These are phyloP conservation scores for Poecilia wingei DNA, from an alignment of 2,797 vertebrate species.

Conservation along the genomic window DNA sequence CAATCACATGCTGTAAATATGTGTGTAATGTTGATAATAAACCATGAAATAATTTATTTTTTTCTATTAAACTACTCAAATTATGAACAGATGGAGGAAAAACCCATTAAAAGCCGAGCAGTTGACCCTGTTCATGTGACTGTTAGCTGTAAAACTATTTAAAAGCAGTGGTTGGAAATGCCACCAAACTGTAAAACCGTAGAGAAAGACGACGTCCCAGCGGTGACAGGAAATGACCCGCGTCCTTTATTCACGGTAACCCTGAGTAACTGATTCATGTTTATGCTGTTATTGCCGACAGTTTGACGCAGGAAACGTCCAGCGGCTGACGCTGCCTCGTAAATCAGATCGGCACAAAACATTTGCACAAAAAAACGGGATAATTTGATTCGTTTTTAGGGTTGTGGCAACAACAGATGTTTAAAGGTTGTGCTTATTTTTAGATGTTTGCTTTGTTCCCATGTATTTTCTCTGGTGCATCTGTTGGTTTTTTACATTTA, in stretches of 20 bases:
- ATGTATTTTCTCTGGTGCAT: slow-evolving; percentile 38
- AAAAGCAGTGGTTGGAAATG: not conserved
- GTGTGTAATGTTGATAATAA: not conserved
- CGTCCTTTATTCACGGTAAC: not conserved
- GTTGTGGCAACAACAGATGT: slow-evolving; percentile 1
- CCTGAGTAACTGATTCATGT: not conserved
- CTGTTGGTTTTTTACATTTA: not conserved
- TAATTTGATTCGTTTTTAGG: slow-evolving; percentile 1
- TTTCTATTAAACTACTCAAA: not conserved
- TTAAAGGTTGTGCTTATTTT: not conserved
- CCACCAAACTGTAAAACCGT: not conserved
- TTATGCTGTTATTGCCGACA: not conserved
- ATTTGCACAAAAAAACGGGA: slow-evolving; percentile 10
- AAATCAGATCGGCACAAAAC: slow-evolving; percentile 14
- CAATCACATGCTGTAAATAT: not conserved
- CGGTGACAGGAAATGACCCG: slow-evolving; percentile 8
- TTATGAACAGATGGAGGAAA: not conserved
- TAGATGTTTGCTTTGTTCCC: not conserved
- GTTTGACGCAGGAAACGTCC: not conserved
- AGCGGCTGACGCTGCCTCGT: not conserved
- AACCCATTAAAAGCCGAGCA: not conserved
- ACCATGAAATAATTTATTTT: not conserved
- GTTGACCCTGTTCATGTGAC: not conserved
- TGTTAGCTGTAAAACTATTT: not conserved
- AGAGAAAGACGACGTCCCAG: not conserved